Conservation (phyloP, 2,888 invertebrate genomes). For the Calameuta filiformis region DNA sequence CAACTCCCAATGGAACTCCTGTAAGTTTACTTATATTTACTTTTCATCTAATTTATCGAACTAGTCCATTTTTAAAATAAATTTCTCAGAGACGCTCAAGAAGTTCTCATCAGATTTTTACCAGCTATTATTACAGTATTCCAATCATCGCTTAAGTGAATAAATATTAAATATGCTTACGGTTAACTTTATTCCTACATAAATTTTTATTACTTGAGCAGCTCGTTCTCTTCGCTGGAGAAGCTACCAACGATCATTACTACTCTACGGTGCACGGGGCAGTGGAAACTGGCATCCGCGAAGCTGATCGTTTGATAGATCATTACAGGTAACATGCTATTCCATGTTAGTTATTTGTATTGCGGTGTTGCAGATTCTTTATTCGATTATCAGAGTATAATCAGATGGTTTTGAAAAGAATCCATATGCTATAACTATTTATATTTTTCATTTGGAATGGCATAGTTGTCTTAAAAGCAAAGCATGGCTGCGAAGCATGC, state of each 20-base stretch:
- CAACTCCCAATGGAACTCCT: constrained; percentile 59
- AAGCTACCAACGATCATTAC: constrained; percentile 75
- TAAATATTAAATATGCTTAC: too few relatives aligned
- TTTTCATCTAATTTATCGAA: background rate
- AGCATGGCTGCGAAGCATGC: too few relatives aligned
- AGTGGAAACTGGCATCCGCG: constrained; percentile 77
- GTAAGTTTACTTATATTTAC: constrained; percentile 33
- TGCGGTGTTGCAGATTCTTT: background rate
- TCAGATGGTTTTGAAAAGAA: background rate
- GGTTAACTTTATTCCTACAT: too few relatives aligned
- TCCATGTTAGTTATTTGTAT: background rate
- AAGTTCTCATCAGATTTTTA: too few relatives aligned
- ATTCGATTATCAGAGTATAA: background rate
- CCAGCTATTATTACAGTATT: too few relatives aligned
- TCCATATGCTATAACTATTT: background rate
- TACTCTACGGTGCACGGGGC: constrained; percentile 81
- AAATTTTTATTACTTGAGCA: background rate
- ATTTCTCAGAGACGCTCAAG: background rate
- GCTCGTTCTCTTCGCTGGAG: constrained; percentile 75
- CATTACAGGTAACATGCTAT: constrained; percentile 48
- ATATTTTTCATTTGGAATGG: too few relatives aligned
- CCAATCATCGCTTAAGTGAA: too few relatives aligned
- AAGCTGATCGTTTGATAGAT: constrained; percentile 72
- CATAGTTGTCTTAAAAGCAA: too few relatives aligned
- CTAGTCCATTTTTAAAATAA: background rate